These are phyloP conservation scores for Contarinia nasturtii DNA, from an alignment of 1,140 invertebrate species.

Conservation along the genomic window DNA sequence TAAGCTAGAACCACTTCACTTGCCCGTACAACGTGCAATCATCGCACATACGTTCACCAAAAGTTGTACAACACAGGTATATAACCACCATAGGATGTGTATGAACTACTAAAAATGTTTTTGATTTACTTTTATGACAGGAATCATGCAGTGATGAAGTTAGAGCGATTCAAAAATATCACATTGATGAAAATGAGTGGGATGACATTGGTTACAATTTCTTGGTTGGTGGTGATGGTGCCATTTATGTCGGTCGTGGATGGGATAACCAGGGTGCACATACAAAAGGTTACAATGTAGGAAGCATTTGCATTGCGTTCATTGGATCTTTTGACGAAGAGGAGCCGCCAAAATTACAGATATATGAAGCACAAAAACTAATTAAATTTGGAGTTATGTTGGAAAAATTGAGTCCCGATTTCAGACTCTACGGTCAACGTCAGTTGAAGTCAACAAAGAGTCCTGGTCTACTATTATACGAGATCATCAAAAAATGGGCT, in stretches of 20 bases:
- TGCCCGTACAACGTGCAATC: neutral
- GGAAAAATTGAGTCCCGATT: neutral
- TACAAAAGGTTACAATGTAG: constrained; percentile 13
- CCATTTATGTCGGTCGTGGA: constrained; percentile 34
- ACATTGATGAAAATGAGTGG: constrained; percentile 25
- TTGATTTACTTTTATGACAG: neutral
- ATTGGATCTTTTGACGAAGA: neutral
- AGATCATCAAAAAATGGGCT: neutral
- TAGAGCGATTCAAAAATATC: constrained; percentile 25
- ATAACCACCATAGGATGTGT: neutral
- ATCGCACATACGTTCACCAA: neutral
- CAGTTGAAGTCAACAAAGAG: neutral
- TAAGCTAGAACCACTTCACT: neutral
- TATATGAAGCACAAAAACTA: neutral
- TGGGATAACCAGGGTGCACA: constrained; percentile 32
- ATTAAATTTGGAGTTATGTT: neutral
- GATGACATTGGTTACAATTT: constrained; percentile 35
- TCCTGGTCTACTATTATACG: neutral
- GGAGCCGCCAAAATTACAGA: neutral
- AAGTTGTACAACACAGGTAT: neutral
- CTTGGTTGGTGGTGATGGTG: constrained; percentile 36
- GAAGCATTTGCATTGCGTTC: constrained; percentile 2
- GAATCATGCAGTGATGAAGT: constrained; percentile 12
- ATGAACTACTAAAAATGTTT: neutral
- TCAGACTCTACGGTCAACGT: neutral